Base-by-base conservation (phyloP, 2,113 vertebrate genomes). In the Hipposideros armiger region DNA sequence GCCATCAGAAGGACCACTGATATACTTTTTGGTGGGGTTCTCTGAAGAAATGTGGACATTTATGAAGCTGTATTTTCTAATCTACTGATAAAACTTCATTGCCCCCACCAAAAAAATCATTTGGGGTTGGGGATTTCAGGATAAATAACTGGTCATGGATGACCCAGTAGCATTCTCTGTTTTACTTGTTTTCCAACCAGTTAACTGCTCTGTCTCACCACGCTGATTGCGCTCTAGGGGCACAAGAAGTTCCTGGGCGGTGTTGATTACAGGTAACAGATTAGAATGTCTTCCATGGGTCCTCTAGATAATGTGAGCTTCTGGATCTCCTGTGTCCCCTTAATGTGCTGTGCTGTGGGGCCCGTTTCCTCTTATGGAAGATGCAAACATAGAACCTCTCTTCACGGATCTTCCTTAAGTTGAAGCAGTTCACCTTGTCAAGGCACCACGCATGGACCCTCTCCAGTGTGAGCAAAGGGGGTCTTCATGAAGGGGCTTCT, bases 401-500 rank as follows among this genome's bases (percentile, higher is more conserved):
- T 24, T 36, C 2, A 0, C 4, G 36, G 47, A 40, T 90, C 86
- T n/a, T 94, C 88, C 42, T 50, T 28, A 26, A 64, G 70, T 11
- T 17, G 42, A 82, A 36, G 42, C 45, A 28, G 24, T 50, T 56
- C 45, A 11, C 56, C 16, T 56, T 82, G 52, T 45, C 58, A 24
- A 60, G 91, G 69, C 32, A 15, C n/a, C 22, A 4, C 0, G 58
- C 84, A 36, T 52, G 32, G 84, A n/a, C 52, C n/a, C 58, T 73
- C 50, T 82, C 85, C 82, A 62, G 28, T 20, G 85, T 54, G 88
- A 81, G 85, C 50, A 64, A 78, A 85, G 52, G 70, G 62, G 64
- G 62, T 72, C 80, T 89, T 83, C 85, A 76, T n/a, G 86, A 72
- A 93, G 91, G 84, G 83, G 64, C 69, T 91, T 88, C 87, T 90